Base-by-base conservation (phyloP, 2,888 invertebrate species). In the Nematopogon swammerdamellus region DNA sequence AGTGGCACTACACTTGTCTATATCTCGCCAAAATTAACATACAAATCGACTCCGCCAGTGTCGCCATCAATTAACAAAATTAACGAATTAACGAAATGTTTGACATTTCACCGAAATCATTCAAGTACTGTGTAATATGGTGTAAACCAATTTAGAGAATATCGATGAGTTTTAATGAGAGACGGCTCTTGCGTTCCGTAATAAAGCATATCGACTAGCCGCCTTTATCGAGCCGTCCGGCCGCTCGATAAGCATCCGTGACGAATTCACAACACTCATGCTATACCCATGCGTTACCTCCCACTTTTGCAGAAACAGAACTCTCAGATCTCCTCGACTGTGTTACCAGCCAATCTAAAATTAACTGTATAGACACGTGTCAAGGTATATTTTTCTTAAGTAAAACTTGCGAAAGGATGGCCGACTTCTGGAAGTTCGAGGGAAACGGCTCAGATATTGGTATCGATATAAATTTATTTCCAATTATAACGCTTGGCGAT, bases 241-340 rank as follows among this genome's bases (percentile, higher is more conserved):
- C n/a, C 68, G 60, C 64, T 66, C 73, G 77, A 77, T 77, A 79
- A 77, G 70, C 72, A 73, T 68, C 75, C 76, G 75, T 75, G 76
- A 77, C 77, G 75, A 76, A 77, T 77, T 75, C 63, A 70, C 75
- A 71, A 68, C 73, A 71, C 68, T 70, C 67, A 57, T 53, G 43
- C 18, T 36, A n/a, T 30, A 16, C n/a, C n/a, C 47, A 47, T 25
- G 25, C 8, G 25, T 25, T 8, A 36, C 36, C n/a, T 14, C 4
- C 11, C 14, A 6, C 6, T 36, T 8, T 14, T 14, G 36, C 36
- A 36, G 36, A 36, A 36, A 36, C 36, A 25, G 25, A 25, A 10
- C 25, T 25, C 10, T 25, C 10, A 25, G 5, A 25, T 4, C 4
- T 10, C 5, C 25, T 25, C n/a, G n/a, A n/a, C n/a, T n/a, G n/a